phyloP scores from a whole-genome alignment of 2,113 vertebrate genomes.

The Archilochus colubris region DNA sequence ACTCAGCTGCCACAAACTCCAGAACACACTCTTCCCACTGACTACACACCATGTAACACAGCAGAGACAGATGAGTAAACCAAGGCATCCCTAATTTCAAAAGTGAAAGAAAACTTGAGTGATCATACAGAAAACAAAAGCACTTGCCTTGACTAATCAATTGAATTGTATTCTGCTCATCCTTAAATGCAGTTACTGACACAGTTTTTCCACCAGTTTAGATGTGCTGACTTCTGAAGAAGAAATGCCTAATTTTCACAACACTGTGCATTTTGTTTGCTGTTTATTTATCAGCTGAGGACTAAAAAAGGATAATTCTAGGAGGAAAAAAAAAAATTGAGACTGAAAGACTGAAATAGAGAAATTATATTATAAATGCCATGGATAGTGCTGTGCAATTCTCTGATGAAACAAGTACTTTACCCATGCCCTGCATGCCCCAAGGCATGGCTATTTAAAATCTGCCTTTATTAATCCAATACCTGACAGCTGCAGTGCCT shows the following conservation, averaged over 20 bases:
- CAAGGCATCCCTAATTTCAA: neutral
- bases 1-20: neutral
- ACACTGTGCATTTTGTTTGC: neutral
- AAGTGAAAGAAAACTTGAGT: neutral
- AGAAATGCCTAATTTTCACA: neutral
- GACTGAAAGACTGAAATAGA: neutral
- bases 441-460: neutral
- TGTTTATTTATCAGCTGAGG: neutral
- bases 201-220: neutral
- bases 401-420: neutral
- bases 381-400: neutral
- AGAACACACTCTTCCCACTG: neutral
- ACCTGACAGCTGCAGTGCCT: neutral
- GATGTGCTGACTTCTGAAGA: neutral
- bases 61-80: neutral
- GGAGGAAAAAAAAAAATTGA: too few species aligned
- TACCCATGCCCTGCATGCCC: neutral
- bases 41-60: neutral
- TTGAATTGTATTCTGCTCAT: neutral
- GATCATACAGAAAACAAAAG: neutral
- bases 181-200: neutral
- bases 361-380: neutral
- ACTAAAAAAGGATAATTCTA: neutral
- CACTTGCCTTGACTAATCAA: neutral
- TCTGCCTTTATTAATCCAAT: neutral